Base-by-base conservation (phyloP, 2,797 vertebrate species). In the Crocidura indochinensis region DNA sequence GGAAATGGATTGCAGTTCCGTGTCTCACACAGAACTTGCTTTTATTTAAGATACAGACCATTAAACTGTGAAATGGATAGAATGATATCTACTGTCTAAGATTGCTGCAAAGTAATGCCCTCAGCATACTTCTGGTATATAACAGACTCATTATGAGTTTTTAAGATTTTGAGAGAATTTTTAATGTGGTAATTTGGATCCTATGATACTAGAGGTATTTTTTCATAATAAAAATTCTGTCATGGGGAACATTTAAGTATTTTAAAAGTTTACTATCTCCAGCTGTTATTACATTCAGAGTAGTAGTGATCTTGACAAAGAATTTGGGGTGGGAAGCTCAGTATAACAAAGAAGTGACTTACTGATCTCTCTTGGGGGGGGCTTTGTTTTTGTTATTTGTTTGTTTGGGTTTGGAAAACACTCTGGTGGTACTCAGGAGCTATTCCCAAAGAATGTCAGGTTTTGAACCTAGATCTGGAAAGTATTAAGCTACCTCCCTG, bases 211-310 rank as follows among this genome's bases (percentile, higher is more conserved):
- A 81, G 47, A 73, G 22, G n/a, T 15, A 47, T 86, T 47, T 44
- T 47, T 64, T 64, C 24, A 88, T 89, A 92, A 67, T 9, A 24
- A 74, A 90, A 84, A 46, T 49, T 86, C 29, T 77, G 9, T 60
- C 88, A 75, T n/a, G 14, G 65, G 79, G 8, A 92, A 80, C 9
- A 89, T 17, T 73, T 82, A 88, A 84, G 15, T 10, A 67, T 78
- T 88, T 90, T n/a, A 22, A 27, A 49, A 47, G 65, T 84, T 51
- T 87, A 47, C 47, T 46, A 79, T 87, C 87, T 92, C 92, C 19
- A 65, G 56, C 92, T 29, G 24, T 82, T 29, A 24, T 29, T 85
- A 82, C 79, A 53, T 69, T 68, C 75, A 1, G 68, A 24, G 31
- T 68, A 46, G 31, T 9, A 69, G 56, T 49, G 27, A 29, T 49